A percentile compares a stretch with the other conserved stretches of the same genome.
phyloP scores from a whole-genome alignment of 2,888 invertebrate genomes.

The Aphidius colemani region DNA sequence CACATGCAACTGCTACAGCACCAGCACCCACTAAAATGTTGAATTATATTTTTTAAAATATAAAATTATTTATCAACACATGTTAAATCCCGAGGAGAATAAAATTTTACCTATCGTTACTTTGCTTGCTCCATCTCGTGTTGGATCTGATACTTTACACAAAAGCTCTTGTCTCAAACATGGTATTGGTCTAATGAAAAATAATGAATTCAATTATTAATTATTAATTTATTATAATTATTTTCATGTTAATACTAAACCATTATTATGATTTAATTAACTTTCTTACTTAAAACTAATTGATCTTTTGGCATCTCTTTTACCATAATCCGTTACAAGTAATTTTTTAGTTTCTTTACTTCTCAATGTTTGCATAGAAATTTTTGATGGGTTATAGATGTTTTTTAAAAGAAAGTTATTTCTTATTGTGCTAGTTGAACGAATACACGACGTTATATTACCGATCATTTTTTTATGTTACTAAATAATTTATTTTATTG shows the following conservation, averaged over 20 bases:
- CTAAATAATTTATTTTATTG: too few species aligned
- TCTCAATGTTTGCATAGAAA: too few species aligned
- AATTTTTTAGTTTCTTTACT: too few species aligned
- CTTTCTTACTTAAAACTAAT: constrained; percentile 45
- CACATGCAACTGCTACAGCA: constrained; percentile 68
- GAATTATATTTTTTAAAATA: too few species aligned
- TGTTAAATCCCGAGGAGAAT: too few species aligned
- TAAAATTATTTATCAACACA: too few species aligned
- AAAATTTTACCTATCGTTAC: constrained; percentile 60
- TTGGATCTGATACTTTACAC: constrained; percentile 52
- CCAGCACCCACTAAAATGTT: constrained; percentile 64
- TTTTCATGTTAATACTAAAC: not conserved
- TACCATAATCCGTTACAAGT: too few species aligned
- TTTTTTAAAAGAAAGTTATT: too few species aligned
- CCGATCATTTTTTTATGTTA: too few species aligned
- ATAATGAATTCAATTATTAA: not conserved
- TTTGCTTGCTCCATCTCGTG: constrained; percentile 59
- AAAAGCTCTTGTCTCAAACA: constrained; percentile 50
- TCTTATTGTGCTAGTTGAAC: too few species aligned
- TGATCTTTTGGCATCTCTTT: constrained; percentile 28
- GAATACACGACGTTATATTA: too few species aligned
- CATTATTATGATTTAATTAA: constrained; percentile 2
- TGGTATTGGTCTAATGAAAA: constrained; percentile 31
- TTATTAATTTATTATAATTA: constrained; percentile 1
- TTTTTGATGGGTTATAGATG: too few species aligned